These are phyloP conservation scores for Peromyscus eremicus DNA, from an alignment of 2,797 vertebrate genomes.

Conservation along the genomic window DNA sequence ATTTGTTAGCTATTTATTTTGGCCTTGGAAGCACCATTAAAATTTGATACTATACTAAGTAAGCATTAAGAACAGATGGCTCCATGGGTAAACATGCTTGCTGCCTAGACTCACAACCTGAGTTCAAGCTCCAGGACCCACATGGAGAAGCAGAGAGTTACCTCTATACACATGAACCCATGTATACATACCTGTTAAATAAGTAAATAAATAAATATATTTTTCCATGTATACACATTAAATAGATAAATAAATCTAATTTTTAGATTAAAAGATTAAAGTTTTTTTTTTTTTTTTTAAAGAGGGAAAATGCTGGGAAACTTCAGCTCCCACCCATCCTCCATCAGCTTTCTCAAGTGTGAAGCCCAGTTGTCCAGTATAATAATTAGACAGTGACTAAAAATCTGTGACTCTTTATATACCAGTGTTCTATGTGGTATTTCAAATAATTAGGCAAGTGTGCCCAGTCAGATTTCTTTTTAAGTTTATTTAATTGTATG, in stretches of 20 bases:
- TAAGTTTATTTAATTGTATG: background rate
- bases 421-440: background rate
- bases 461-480: background rate
- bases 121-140: background rate
- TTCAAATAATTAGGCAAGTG: conserved; percentile 45
- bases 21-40: background rate
- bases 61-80: background rate
- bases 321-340: background rate
- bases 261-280: background rate
- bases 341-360: background rate
- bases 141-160: background rate
- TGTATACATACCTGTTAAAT: background rate
- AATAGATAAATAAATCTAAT: background rate
- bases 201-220: background rate
- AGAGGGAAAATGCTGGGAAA: background rate
- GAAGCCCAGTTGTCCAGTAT: conserved; percentile 20
- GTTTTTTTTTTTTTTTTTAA: background rate
- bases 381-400: background rate
- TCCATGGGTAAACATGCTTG: background rate
- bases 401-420: background rate
- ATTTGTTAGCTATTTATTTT: conserved; percentile 57
- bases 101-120: background rate
- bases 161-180: background rate
- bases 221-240: background rate
- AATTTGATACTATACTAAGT: background rate